Evolutionary conservation across 1,140 invertebrate species (phyloP).

Genomic region (Megathymus violae): DNA sequence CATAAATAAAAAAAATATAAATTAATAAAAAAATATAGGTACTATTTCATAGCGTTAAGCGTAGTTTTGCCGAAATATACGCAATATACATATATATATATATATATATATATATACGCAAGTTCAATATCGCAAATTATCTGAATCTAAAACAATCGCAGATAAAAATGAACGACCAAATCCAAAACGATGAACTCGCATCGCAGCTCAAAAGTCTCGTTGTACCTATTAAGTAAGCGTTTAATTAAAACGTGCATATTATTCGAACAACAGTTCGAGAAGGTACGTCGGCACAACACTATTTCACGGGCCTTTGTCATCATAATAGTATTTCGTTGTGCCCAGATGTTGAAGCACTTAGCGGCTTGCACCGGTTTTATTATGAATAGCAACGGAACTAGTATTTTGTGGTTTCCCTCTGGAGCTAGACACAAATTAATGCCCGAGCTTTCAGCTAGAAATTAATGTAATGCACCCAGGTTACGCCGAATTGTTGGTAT

Average conservation of each 20-base stretch:
- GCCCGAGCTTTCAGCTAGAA: conserved; percentile 77
- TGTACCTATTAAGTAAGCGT: conserved; percentile 19
- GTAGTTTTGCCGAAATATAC: too few species aligned
- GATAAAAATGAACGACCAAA: too few species aligned
- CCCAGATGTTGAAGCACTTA: conserved; percentile 80
- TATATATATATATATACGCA: too few species aligned
- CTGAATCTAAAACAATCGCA: too few species aligned
- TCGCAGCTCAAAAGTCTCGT: conserved; percentile 9
- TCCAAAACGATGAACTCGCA: too few species aligned
- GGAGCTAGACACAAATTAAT: conserved; percentile 80
- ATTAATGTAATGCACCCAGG: conserved; percentile 82
- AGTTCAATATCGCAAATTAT: too few species aligned
- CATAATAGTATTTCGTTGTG: conserved; percentile 73
- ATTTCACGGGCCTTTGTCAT: conserved; percentile 72
- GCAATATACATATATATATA: too few species aligned
- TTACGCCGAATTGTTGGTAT: conserved; percentile 75
- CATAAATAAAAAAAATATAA: too few species aligned
- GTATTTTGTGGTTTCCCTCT: conserved; percentile 79
- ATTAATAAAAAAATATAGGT: too few species aligned
- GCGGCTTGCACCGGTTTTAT: conserved; percentile 78
- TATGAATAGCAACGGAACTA: conserved; percentile 81
- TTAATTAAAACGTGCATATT: conserved; percentile 38
- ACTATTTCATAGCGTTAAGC: too few species aligned
- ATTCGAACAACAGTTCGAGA: conserved; percentile 30
- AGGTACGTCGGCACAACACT: conserved; percentile 47